phyloP scores from a whole-genome alignment of 2,797 vertebrate genomes.

The Rhinella marina region DNA sequence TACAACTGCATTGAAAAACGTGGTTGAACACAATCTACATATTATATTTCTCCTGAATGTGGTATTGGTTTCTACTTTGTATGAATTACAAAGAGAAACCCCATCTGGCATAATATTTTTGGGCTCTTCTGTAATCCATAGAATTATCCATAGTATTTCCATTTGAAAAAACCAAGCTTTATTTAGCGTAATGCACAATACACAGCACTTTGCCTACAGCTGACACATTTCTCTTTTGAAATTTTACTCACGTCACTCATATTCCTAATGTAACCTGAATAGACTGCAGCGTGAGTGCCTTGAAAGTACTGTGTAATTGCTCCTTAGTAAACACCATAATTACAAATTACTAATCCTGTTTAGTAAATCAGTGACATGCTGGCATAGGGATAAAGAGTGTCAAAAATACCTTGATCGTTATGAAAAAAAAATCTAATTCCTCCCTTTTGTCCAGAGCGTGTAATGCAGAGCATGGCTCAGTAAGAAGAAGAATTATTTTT shows the following conservation, averaged over 20 bases:
- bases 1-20: too few species aligned
- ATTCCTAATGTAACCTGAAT: slow-evolving; percentile 26
- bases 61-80: neutral
- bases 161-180: slow-evolving; percentile 28
- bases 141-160: neutral
- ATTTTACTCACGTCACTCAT: slow-evolving; percentile 9
- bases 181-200: slow-evolving; percentile 27
- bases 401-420: slow-evolving; percentile 11
- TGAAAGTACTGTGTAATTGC: slow-evolving; percentile 50
- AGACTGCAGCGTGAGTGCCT: slow-evolving; percentile 5
- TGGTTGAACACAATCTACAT: neutral
- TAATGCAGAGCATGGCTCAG: neutral
- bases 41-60: neutral
- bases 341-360: slow-evolving; percentile 53
- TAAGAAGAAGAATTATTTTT: neutral
- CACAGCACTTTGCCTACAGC: slow-evolving; percentile 33
- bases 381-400: slow-evolving; percentile 37
- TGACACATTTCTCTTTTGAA: slow-evolving; percentile 23
- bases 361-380: slow-evolving; percentile 28
- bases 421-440: slow-evolving; percentile 22
- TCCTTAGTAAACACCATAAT: slow-evolving; percentile 36
- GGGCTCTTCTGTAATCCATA: neutral
- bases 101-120: neutral
- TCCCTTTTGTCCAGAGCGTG: neutral
- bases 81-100: neutral